phyloP scores from a whole-genome alignment of 2,113 vertebrate genomes.

The Xiphorhynchus elegans region DNA sequence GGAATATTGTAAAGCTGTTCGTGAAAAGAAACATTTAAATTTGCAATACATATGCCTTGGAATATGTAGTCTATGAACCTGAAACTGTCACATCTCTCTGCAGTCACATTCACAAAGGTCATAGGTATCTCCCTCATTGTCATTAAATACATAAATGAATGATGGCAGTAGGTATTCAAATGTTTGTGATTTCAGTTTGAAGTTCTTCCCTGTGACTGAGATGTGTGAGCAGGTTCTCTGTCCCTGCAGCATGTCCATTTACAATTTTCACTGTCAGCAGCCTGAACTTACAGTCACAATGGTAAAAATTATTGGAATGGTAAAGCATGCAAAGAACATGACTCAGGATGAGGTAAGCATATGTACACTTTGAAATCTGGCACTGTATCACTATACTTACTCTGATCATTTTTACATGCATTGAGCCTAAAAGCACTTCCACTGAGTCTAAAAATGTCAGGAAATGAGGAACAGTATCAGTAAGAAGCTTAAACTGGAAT shows the following conservation, averaged over 20 bases:
- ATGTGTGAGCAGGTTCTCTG: neutral
- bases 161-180: neutral
- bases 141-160: neutral
- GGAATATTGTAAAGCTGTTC: neutral
- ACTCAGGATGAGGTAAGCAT: neutral
- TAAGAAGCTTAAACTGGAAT: neutral
- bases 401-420: neutral
- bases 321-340: neutral
- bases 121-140: neutral
- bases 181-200: neutral
- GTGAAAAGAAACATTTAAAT: neutral
- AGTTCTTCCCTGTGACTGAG: neutral
- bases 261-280: neutral
- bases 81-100: neutral
- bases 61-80: neutral
- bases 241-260: neutral
- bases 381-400: neutral
- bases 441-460: neutral
- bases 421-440: neutral
- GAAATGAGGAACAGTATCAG: neutral
- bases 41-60: neutral
- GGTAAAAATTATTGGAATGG: neutral
- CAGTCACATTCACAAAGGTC: neutral
- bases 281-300: neutral
- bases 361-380: neutral